phyloP scores from a whole-genome alignment of 2,113 vertebrate species.

The Tragelaphus imberbis region DNA sequence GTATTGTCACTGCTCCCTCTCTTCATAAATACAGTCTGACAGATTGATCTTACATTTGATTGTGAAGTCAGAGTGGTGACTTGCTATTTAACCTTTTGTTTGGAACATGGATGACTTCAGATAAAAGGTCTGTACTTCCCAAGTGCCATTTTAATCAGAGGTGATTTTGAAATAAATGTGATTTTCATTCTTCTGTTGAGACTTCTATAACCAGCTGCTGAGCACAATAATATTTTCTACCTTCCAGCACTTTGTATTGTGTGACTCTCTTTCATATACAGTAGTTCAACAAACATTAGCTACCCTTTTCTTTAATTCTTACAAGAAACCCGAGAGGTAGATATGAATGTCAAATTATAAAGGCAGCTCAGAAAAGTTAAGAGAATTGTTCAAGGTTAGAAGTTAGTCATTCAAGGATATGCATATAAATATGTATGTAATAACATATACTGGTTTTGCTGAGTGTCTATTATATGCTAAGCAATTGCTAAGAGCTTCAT shows the following conservation, averaged over 20 bases:
- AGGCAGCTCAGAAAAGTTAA: neutral
- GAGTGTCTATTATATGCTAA: neutral
- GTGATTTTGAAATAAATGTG: slow-evolving; percentile 46
- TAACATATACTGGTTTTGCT: neutral
- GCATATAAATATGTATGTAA: neutral
- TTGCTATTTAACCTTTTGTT: slow-evolving; percentile 61
- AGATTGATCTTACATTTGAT: slow-evolving; percentile 43
- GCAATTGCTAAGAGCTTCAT: neutral
- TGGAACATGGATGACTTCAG: neutral
- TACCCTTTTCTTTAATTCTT: slow-evolving; percentile 4
- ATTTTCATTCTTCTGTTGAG: slow-evolving; percentile 55
- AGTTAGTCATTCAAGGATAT: neutral
- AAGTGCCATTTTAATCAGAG: slow-evolving; percentile 59
- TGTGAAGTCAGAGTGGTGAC: slow-evolving; percentile 5
- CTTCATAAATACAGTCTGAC: slow-evolving; percentile 37
- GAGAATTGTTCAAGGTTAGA: neutral
- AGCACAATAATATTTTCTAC: neutral
- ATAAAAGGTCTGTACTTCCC: slow-evolving; percentile 56
- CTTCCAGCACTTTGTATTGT: neutral
- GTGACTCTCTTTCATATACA: neutral
- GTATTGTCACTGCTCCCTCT: neutral
- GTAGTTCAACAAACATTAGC: neutral
- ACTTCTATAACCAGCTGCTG: neutral
- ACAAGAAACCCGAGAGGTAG: neutral
- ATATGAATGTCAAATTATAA: neutral